A percentile compares a stretch with the other conserved stretches of the same genome.
Evolutionary conservation across 2,113 vertebrate species (phyloP).

Genomic region (Cnemophilus loriae): DNA sequence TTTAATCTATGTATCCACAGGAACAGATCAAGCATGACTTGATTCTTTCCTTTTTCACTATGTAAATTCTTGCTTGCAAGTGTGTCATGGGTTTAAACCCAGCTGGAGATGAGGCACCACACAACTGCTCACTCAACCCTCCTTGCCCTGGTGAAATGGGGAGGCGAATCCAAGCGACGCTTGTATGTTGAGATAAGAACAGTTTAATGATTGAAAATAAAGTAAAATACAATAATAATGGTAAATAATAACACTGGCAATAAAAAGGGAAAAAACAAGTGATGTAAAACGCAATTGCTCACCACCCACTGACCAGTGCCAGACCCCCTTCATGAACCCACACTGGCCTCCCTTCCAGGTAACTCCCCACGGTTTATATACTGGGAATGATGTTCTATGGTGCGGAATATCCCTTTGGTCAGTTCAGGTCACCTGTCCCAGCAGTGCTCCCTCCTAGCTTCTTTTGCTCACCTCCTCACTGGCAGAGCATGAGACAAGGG

Average conservation of each 20-base stretch:
- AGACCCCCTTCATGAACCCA: neutral
- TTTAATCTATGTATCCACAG: neutral
- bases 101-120: neutral
- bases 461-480: neutral
- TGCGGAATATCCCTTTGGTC: neutral
- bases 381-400: neutral
- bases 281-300: neutral
- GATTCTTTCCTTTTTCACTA: neutral
- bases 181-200: neutral
- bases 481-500: neutral
- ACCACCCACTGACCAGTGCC: accelerated
- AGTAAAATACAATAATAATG: neutral
- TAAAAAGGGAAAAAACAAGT: neutral
- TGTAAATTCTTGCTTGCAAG: neutral
- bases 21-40: neutral
- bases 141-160: accelerated
- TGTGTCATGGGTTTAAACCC: neutral
- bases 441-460: neutral
- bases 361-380: neutral
- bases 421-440: neutral
- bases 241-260: neutral
- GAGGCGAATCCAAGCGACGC: neutral
- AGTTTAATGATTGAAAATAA: neutral
- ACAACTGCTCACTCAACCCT: neutral
- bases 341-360: neutral